Conservation (phyloP, 2,113 vertebrate species). For the Amphiprion percula region DNA sequence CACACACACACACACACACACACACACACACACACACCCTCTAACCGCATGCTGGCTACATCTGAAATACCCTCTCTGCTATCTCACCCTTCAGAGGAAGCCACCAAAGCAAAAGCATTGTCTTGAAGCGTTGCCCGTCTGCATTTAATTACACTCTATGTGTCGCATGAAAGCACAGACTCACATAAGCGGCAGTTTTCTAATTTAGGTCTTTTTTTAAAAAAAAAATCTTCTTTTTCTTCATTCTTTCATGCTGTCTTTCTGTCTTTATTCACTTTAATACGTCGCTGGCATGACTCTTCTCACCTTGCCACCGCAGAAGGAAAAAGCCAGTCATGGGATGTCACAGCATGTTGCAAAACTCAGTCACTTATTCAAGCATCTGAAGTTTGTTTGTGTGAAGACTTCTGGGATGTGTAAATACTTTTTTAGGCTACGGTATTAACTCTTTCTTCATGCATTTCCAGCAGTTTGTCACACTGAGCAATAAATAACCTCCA, state of each 20-base stretch:
- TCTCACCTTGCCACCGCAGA: not conserved
- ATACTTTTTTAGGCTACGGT: not conserved
- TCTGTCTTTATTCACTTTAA: not conserved
- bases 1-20: not conserved
- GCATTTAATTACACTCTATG: conserved; percentile 6
- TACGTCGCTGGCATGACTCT: not conserved
- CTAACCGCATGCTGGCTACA: conserved; percentile 40
- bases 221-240: not conserved
- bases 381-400: not conserved
- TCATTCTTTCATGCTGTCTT: not conserved
- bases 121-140: conserved; percentile 36
- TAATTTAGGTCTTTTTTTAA: not conserved
- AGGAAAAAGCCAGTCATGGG: not conserved
- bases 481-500: not conserved
- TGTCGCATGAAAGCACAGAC: conserved; percentile 18
- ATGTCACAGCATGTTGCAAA: not conserved
- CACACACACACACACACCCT: not conserved
- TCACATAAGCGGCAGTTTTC: not conserved
- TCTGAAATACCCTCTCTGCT: conserved; percentile 47
- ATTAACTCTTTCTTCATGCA: too few species aligned
- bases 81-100: conserved; percentile 58
- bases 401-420: not conserved
- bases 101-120: conserved; percentile 51
- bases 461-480: not conserved
- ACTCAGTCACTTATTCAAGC: not conserved